These are phyloP conservation scores for Ptiloglossa arizonensis DNA, from an alignment of 1,140 invertebrate species.

Conservation along the genomic window DNA sequence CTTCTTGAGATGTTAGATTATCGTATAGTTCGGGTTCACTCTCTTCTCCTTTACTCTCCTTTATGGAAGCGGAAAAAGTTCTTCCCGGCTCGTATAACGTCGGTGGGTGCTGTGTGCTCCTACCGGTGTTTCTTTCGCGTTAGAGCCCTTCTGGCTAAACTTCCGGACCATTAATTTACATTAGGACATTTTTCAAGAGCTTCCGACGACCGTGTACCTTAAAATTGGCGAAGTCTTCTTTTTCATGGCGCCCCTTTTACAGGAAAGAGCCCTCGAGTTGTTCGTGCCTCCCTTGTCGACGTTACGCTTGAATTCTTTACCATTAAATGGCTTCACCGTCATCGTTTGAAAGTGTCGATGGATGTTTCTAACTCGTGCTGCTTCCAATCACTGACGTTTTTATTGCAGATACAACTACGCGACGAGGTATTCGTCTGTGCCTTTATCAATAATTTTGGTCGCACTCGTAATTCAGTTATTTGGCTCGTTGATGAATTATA, in stretches of 20 bases:
- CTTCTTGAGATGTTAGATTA: slow-evolving; percentile 66
- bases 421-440: too few relatives aligned
- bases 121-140: slow-evolving; percentile 65
- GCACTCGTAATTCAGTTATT: too few relatives aligned
- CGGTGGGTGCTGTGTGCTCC: slow-evolving; percentile 16
- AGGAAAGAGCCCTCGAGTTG: slow-evolving; percentile 41
- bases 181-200: slow-evolving; percentile 74
- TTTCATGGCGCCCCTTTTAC: slow-evolving; percentile 49
- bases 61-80: slow-evolving; percentile 54
- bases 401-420: neutral
- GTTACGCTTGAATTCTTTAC: slow-evolving; percentile 58
- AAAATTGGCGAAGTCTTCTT: slow-evolving; percentile 65
- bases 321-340: slow-evolving; percentile 50
- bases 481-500: too few relatives aligned
- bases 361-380: neutral
- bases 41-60: slow-evolving; percentile 4
- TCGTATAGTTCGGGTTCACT: slow-evolving; percentile 50
- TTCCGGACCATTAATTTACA: slow-evolving; percentile 76
- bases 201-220: slow-evolving; percentile 53
- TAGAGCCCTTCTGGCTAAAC: slow-evolving; percentile 66
- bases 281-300: slow-evolving; percentile 47
- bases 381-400: neutral
- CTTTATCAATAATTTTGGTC: neutral
- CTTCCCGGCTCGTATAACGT: slow-evolving; percentile 43
- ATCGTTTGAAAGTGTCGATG: neutral